Conservation (phyloP, 2,888 invertebrate genomes). For the Colostygia pectinataria region DNA sequence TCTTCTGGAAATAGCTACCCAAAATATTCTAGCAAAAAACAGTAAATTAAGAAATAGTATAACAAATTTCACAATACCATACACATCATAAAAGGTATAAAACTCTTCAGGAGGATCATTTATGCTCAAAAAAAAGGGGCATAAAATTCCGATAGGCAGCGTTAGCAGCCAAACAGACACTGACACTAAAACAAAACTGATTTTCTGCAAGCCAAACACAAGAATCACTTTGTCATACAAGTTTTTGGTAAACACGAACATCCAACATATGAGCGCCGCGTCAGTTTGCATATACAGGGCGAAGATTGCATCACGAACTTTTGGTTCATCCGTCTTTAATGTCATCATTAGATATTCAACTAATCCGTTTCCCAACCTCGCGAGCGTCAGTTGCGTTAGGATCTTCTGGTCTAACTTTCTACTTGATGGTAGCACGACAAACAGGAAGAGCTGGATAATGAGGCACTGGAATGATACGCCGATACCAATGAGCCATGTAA, state of each 20-base stretch:
- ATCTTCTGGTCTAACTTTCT: slow-evolving; percentile 61
- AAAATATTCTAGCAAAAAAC: slow-evolving; percentile 55
- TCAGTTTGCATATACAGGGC: slow-evolving; percentile 54
- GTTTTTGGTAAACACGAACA: slow-evolving; percentile 64
- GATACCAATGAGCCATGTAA: slow-evolving; percentile 1
- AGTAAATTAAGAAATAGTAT: slow-evolving; percentile 50
- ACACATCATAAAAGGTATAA: slow-evolving; percentile 40
- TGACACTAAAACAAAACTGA: slow-evolving; percentile 40
- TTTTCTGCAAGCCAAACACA: slow-evolving; percentile 46
- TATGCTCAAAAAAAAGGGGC: slow-evolving; percentile 26
- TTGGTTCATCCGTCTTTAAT: neutral
- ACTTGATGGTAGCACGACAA: slow-evolving; percentile 43
- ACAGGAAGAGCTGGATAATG: slow-evolving; percentile 44
- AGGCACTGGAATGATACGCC: slow-evolving; percentile 25
- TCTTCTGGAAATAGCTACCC: slow-evolving; percentile 38
- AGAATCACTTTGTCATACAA: slow-evolving; percentile 61
- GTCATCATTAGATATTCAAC: slow-evolving; percentile 43
- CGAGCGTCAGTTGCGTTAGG: slow-evolving; percentile 52
- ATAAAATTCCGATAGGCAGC: slow-evolving; percentile 48
- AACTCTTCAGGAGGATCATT: neutral
- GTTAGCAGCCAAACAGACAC: slow-evolving; percentile 47
- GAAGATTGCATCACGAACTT: slow-evolving; percentile 32
- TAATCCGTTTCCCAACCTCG: slow-evolving; percentile 51
- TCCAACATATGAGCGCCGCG: slow-evolving; percentile 54
- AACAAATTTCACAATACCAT: slow-evolving; percentile 50